These are phyloP conservation scores for Synergus laeviventris DNA, from an alignment of 2,888 invertebrate genomes.

Conservation along the genomic window DNA sequence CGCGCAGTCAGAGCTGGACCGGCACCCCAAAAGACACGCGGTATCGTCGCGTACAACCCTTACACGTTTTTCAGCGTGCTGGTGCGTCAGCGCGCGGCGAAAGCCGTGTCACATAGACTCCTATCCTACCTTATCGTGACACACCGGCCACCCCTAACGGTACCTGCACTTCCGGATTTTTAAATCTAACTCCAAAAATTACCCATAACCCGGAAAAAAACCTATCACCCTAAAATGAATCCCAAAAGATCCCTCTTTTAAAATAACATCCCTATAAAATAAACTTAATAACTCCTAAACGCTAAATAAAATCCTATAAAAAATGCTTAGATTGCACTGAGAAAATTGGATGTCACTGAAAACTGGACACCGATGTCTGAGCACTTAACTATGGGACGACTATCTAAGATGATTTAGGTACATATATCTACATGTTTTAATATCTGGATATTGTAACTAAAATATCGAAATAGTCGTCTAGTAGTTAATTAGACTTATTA, in stretches of 20 bases:
- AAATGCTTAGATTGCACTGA: too few species aligned
- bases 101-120: neutral
- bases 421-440: too few species aligned
- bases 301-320: neutral
- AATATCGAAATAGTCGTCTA: too few species aligned
- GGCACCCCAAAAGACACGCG: conserved; percentile 68
- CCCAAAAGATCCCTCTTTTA: neutral
- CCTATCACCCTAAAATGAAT: neutral
- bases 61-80: conserved; percentile 44
- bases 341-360: too few species aligned
- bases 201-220: neutral
- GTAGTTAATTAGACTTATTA: too few species aligned
- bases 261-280: neutral
- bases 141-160: conserved; percentile 45
- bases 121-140: conserved; percentile 54
- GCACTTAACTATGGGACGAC: too few species aligned
- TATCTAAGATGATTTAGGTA: too few species aligned
- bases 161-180: conserved; percentile 27
- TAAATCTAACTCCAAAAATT: neutral
- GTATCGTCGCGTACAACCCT: conserved; percentile 47
- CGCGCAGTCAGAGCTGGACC: conserved; percentile 73
- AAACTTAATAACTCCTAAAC: neutral
- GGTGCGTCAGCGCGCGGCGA: conserved; percentile 20
- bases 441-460: too few species aligned
- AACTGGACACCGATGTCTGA: too few species aligned